Conservation (phyloP, 2,797 vertebrate species). For the Xiphophorus birchmanni region DNA sequence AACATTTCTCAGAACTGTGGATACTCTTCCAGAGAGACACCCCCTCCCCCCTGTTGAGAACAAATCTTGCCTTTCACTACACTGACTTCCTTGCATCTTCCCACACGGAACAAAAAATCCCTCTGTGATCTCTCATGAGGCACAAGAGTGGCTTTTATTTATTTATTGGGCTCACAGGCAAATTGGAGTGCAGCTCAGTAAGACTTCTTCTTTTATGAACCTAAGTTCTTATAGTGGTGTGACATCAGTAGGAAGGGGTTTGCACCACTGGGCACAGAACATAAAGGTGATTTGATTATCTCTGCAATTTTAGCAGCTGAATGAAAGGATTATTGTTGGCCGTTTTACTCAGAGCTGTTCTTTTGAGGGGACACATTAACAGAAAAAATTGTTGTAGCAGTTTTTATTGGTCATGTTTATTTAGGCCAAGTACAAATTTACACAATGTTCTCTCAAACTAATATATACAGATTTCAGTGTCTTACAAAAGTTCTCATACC, state of each 20-base stretch:
- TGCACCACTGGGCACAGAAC: constrained; percentile 27
- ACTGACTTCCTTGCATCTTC: constrained; percentile 72
- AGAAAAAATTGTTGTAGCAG: constrained; percentile 20
- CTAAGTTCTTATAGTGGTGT: constrained; percentile 32
- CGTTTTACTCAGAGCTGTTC: constrained; percentile 14
- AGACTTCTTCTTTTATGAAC: constrained; percentile 54
- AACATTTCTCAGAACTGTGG: constrained; percentile 76
- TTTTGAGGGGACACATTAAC: constrained; percentile 25
- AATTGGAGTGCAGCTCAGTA: constrained; percentile 50
- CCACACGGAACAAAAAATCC: constrained; percentile 74
- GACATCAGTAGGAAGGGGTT: constrained; percentile 36
- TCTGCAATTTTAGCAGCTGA: constrained; percentile 46
- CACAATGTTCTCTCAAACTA: background rate
- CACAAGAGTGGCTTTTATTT: constrained; percentile 76
- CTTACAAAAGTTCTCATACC: background rate
- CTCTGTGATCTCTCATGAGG: constrained; percentile 71
- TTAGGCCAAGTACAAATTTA: constrained; percentile 27
- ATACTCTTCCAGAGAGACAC: constrained; percentile 62
- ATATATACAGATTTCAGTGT: background rate
- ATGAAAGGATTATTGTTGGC: constrained; percentile 43
- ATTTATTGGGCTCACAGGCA: constrained; percentile 60
- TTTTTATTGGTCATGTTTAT: constrained; percentile 31
- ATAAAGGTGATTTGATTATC: constrained; percentile 34
- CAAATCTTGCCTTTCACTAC: constrained; percentile 72
- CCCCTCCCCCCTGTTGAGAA: constrained; percentile 43